A percentile compares a stretch with the other conserved stretches of the same genome.
Conservation (phyloP, 23 tunicate genomes). For the Phallusia fumigata region DNA sequence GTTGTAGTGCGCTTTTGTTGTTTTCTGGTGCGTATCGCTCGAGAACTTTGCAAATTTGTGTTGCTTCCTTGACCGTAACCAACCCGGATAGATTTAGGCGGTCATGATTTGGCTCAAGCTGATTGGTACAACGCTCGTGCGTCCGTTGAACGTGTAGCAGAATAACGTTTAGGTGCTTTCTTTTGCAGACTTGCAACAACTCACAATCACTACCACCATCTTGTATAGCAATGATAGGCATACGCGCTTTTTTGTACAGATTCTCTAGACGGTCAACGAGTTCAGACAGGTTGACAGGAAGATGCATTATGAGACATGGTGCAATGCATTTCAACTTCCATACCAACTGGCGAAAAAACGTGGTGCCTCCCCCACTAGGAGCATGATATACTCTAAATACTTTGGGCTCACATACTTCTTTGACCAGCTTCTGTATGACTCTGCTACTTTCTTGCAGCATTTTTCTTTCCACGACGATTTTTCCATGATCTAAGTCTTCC, state of each 20-base stretch:
- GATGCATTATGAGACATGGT: conserved; percentile 47
- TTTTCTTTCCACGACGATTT: conserved; percentile 29
- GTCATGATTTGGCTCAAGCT: no score
- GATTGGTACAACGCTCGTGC: not conserved
- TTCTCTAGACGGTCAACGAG: conserved; percentile 26
- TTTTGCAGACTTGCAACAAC: not conserved
- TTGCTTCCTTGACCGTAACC: no score
- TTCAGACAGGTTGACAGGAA: conserved; percentile 14
- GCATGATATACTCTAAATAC: conserved; percentile 36
- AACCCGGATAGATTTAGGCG: no score
- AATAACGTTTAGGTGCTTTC: not conserved
- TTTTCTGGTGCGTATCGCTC: no score
- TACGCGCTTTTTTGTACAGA: conserved; percentile 18
- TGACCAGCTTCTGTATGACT: conserved; percentile 12
- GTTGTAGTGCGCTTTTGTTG: no score
- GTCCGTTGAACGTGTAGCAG: conserved; percentile 30
- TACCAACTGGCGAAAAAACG: conserved; percentile 48
- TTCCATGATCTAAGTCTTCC: conserved; percentile 50
- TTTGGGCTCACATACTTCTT: conserved; percentile 12
- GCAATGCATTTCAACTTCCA: conserved; percentile 46
- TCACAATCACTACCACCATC: conserved; percentile 46
- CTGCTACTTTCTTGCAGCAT: conserved; percentile 3
- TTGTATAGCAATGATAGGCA: conserved; percentile 43
- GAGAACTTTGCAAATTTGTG: no score
- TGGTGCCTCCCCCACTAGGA: conserved; percentile 73